Conservation (phyloP, 1,140 invertebrate species). For the Drosophila funebris region DNA sequence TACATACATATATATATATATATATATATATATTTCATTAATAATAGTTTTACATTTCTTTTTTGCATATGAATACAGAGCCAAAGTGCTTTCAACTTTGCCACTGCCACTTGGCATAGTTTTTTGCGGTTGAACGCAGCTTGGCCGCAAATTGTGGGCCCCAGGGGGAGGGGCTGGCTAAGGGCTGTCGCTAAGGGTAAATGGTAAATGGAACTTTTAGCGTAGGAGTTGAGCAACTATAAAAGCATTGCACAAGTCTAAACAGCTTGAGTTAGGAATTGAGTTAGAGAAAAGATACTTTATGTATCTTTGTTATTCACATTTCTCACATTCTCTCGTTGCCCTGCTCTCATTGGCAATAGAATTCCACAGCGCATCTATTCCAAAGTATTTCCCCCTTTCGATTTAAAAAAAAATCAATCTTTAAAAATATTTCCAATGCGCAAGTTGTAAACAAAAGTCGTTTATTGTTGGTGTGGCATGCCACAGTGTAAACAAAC, state of each 20-base stretch:
- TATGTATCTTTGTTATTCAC: background rate
- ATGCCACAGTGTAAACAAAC: conserved; percentile 60
- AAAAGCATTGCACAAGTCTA: conserved; percentile 2
- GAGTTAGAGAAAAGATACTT: background rate
- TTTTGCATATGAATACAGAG: conserved; percentile 22
- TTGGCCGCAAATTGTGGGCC: background rate
- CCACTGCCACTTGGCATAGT: conserved; percentile 34
- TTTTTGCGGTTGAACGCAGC: background rate
- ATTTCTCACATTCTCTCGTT: background rate
- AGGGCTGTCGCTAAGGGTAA: background rate
- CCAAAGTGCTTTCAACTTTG: conserved; percentile 30
- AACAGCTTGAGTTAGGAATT: background rate
- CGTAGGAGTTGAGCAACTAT: conserved; percentile 11
- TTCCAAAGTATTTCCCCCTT: conserved; percentile 2
- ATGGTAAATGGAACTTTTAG: background rate
- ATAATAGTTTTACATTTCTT: conserved; percentile 23
- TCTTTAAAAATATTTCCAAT: conserved; percentile 37
- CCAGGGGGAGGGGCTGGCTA: background rate
- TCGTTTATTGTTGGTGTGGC: conserved; percentile 56
- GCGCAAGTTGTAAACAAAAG: conserved; percentile 58
- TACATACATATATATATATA: background rate
- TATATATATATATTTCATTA: conserved; percentile 16
- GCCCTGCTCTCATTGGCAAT: background rate
- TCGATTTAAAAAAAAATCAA: conserved; percentile 30
- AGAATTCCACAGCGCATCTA: background rate